phyloP scores from a whole-genome alignment of 1,140 invertebrate species.

The Drosophila subpulchrella region DNA sequence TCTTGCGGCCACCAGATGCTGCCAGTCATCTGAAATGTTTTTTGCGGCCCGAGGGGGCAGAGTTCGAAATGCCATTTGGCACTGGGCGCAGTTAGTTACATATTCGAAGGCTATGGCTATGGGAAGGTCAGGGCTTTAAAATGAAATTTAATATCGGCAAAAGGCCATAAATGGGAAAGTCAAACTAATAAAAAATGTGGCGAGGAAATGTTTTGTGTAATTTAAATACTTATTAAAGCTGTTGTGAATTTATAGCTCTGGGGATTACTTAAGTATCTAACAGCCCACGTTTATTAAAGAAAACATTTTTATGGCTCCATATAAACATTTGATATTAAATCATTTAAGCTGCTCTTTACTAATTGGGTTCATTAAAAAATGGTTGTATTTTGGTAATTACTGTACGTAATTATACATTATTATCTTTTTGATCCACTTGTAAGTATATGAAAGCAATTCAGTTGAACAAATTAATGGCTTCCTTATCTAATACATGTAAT shows the following conservation, averaged over 20 bases:
- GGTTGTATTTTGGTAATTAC: not conserved
- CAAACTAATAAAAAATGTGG: not conserved
- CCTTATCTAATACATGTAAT: not conserved
- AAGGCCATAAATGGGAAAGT: not conserved
- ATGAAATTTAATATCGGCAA: not conserved
- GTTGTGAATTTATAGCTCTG: not conserved
- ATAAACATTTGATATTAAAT: not conserved
- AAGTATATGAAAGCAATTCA: not conserved
- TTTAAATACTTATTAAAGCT: not conserved
- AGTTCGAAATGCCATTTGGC: conserved; percentile 23
- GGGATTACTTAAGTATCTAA: not conserved
- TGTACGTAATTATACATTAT: not conserved
- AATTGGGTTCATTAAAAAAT: not conserved
- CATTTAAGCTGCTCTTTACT: not conserved
- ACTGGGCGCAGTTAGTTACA: conserved; percentile 2
- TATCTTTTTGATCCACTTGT: not conserved
- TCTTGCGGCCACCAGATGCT: conserved; percentile 34
- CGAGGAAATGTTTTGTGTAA: too few relatives aligned
- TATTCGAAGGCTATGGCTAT: conserved; percentile 5
- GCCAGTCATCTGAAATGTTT: conserved; percentile 13
- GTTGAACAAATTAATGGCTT: not conserved
- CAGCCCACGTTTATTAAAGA: not conserved
- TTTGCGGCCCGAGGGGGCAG: conserved; percentile 2
- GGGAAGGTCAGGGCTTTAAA: conserved; percentile 33
- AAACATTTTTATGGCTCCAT: not conserved